Conservation (phyloP, 2,113 vertebrate genomes). For the Pangasianodon hypophthalmus region DNA sequence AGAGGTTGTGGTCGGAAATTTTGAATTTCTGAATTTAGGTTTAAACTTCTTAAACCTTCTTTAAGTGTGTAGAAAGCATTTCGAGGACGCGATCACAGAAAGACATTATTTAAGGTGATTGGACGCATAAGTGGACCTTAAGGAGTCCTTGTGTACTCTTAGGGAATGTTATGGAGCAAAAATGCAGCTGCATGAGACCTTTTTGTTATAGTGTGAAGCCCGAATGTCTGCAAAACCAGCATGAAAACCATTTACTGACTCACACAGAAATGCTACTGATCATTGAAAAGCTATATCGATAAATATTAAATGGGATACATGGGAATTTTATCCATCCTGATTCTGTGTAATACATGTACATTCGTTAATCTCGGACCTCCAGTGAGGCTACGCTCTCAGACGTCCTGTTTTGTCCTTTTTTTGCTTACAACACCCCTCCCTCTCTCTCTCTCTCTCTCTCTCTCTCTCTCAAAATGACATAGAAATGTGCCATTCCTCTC, state of each 20-base stretch:
- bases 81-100: background rate
- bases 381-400: background rate
- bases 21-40: background rate
- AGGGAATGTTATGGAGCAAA: background rate
- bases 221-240: background rate
- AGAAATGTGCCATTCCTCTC: conserved; percentile 25
- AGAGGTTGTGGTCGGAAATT: background rate
- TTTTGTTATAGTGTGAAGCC: background rate
- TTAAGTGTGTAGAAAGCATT: background rate
- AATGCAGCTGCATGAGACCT: background rate
- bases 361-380: background rate
- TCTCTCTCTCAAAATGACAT: background rate
- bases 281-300: background rate
- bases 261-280: background rate
- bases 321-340: background rate
- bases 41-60: background rate
- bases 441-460: background rate
- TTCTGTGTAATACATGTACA: background rate
- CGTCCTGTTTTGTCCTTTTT: background rate
- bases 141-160: background rate
- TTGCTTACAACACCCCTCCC: background rate
- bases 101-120: background rate
- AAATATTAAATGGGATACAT: background rate
- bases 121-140: background rate
- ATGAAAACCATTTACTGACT: background rate